These are phyloP conservation scores for Lutraria rhynchaena DNA, from an alignment of 1,140 invertebrate species.

Conservation along the genomic window DNA sequence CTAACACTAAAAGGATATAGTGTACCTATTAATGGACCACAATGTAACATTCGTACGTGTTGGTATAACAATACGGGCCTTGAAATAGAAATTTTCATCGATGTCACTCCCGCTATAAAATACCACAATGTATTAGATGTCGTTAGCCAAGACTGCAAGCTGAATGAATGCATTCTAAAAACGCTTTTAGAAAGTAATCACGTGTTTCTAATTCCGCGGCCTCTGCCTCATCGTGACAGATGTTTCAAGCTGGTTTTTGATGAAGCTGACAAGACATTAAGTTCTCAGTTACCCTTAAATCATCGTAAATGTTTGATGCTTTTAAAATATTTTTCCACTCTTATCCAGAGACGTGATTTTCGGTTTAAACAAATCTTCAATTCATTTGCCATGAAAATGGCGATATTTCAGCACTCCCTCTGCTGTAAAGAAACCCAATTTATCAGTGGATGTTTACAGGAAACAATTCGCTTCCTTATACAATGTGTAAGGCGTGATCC, in stretches of 20 bases:
- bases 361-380: neutral
- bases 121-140: neutral
- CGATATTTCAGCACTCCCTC: neutral
- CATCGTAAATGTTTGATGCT: neutral
- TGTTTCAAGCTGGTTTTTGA: neutral
- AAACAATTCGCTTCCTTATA: neutral
- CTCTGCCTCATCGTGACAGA: neutral
- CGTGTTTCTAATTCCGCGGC: slow-evolving; percentile 4
- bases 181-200: neutral
- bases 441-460: neutral
- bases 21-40: slow-evolving; percentile 9
- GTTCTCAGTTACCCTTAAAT: neutral
- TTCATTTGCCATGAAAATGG: slow-evolving; percentile 8
- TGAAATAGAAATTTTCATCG: neutral
- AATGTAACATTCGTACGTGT: neutral
- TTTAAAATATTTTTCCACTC: neutral
- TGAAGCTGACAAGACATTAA: neutral
- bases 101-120: neutral
- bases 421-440: neutral
- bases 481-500: neutral
- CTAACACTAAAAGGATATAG: neutral
- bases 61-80: neutral
- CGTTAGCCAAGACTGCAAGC: neutral
- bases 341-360: neutral
- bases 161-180: too few relatives aligned